phyloP scores from a whole-genome alignment of 2,797 vertebrate species.

The Malurus leucopterus region DNA sequence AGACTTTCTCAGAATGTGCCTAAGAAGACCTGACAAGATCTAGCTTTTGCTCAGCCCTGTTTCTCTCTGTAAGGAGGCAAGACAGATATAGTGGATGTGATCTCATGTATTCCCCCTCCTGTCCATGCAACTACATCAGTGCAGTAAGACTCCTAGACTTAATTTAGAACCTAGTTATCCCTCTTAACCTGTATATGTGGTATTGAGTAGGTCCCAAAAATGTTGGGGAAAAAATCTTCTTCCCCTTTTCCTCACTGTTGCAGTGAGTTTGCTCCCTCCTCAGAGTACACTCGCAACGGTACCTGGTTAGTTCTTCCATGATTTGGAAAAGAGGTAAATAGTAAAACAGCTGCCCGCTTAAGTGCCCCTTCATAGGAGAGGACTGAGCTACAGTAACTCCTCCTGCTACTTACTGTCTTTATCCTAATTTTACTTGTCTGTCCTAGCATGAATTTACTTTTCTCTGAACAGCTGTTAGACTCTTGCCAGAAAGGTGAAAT shows the following conservation, averaged over 20 bases:
- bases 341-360: background rate
- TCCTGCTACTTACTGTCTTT: background rate
- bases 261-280: background rate
- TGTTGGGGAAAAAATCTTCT: background rate
- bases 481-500: background rate
- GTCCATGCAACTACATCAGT: fast-evolving
- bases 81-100: background rate
- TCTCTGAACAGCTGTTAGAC: background rate
- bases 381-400: background rate
- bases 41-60: background rate
- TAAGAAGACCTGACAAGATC: constrained; percentile 22
- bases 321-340: background rate
- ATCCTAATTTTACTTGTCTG: background rate
- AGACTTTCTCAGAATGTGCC: constrained; percentile 25
- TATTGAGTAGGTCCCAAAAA: background rate
- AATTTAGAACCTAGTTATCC: background rate
- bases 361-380: background rate
- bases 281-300: fast-evolving
- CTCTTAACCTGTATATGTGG: background rate
- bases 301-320: fast-evolving
- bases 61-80: background rate
- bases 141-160: background rate
- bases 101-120: fast-evolving
- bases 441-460: background rate
- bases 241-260: background rate